Conservation (phyloP, 2,113 vertebrate species). For the Fukomys damarensis region DNA sequence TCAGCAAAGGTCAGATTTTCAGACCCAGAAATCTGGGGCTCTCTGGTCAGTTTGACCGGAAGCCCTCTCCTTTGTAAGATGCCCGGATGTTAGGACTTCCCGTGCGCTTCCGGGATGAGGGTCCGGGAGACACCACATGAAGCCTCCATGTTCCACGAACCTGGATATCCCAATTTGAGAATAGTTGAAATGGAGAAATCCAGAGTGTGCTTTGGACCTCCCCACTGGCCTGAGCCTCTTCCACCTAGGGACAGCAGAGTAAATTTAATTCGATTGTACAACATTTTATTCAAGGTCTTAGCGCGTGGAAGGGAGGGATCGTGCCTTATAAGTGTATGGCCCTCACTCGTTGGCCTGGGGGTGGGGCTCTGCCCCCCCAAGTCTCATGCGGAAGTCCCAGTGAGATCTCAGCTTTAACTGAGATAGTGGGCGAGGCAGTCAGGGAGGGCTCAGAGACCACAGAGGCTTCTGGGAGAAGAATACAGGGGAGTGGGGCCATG, state of each 20-base stretch:
- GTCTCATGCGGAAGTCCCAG: background rate
- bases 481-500: fast-evolving
- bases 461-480: background rate
- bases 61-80: background rate
- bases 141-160: background rate
- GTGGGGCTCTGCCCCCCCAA: background rate
- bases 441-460: background rate
- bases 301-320: fast-evolving
- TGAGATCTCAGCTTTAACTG: fast-evolving
- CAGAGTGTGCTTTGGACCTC: background rate
- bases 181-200: background rate
- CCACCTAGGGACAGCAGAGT: background rate
- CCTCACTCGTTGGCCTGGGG: background rate
- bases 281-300: background rate
- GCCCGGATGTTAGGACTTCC: too few relatives aligned
- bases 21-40: background rate
- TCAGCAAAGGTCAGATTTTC: background rate
- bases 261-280: fast-evolving
- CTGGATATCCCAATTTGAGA: background rate
- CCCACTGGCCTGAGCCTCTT: background rate
- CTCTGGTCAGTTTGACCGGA: background rate
- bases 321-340: fast-evolving
- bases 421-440: fast-evolving
- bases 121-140: background rate
- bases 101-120: too few relatives aligned